Percentiles rank a stretch among this genome's conserved stretches.
Conservation (phyloP, 2,797 vertebrate genomes). For the Tolypeutes matacus region DNA sequence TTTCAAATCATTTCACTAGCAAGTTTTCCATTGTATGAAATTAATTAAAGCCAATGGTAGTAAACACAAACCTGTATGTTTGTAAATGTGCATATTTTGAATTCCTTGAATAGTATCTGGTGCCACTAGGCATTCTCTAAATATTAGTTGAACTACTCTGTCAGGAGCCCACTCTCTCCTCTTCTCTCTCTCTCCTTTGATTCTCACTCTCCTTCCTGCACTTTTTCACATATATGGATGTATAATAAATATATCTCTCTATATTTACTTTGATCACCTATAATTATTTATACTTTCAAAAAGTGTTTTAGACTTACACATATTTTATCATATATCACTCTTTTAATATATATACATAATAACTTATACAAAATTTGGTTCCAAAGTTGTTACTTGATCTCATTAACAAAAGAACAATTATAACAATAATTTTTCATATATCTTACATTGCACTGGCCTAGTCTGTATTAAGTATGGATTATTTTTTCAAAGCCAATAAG, state of each 20-base stretch:
- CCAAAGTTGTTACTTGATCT: conserved; percentile 3
- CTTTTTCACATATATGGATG: not conserved
- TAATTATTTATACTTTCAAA: not conserved
- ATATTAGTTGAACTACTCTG: not conserved
- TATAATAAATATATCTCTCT: not conserved
- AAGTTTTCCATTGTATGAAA: not conserved
- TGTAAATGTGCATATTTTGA: not conserved
- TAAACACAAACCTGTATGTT: not conserved
- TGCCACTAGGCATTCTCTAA: not conserved
- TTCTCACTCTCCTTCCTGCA: not conserved
- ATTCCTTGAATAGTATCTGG: not conserved
- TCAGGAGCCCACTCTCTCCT: not conserved
- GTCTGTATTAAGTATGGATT: conserved; percentile 55
- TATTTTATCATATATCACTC: not conserved
- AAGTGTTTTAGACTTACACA: not conserved
- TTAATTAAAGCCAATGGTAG: conserved; percentile 19
- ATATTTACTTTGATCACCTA: not conserved
- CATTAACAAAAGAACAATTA: conserved; percentile 41
- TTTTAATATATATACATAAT: not conserved
- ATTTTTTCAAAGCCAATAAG: conserved; percentile 42
- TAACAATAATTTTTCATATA: conserved; percentile 39
- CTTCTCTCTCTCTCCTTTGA: not conserved
- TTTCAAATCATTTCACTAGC: not conserved
- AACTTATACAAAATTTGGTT: not conserved
- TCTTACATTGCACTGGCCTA: not conserved